Conservation (phyloP, 2,888 invertebrate species). For the Platypus cylindrus region DNA sequence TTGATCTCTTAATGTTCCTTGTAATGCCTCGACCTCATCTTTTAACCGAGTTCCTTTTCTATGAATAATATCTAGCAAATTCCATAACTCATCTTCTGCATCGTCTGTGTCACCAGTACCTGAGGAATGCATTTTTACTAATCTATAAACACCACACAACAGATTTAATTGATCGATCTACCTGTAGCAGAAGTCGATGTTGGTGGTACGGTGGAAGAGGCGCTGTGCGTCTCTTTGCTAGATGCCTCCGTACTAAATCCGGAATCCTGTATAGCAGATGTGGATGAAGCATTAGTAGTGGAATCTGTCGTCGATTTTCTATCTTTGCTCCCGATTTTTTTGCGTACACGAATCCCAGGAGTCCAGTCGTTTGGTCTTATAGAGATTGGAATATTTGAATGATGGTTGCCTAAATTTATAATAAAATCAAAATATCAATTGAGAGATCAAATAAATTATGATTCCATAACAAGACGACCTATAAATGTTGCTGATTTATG, state of each 20-base stretch:
- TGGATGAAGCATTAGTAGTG: constrained; percentile 9
- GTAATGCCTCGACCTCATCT: constrained; percentile 43
- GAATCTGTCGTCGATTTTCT: constrained; percentile 35
- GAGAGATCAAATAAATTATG: neutral
- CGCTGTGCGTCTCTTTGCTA: constrained; percentile 65
- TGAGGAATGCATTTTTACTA: constrained; percentile 22
- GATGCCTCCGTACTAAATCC: constrained; percentile 86
- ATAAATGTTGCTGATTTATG: no score
- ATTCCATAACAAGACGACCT: neutral
- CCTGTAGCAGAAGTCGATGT: constrained; percentile 29
- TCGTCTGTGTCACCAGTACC: constrained; percentile 30
- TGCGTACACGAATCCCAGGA: constrained; percentile 64
- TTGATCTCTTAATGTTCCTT: constrained; percentile 53
- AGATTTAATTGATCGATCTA: neutral
- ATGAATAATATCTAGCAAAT: constrained; percentile 75
- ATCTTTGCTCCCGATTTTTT: constrained; percentile 27
- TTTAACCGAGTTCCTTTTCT: constrained; percentile 53
- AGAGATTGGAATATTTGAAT: constrained; percentile 43
- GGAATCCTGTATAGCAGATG: constrained; percentile 58
- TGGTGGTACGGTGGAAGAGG: constrained; percentile 49
- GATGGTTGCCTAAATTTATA: constrained; percentile 22
- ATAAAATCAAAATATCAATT: neutral
- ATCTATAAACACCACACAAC: neutral
- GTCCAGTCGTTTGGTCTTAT: constrained; percentile 54
- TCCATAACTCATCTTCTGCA: constrained; percentile 70